Evolutionary conservation across 2,113 vertebrate genomes (phyloP).

Genomic region (Dinomys branickii): DNA sequence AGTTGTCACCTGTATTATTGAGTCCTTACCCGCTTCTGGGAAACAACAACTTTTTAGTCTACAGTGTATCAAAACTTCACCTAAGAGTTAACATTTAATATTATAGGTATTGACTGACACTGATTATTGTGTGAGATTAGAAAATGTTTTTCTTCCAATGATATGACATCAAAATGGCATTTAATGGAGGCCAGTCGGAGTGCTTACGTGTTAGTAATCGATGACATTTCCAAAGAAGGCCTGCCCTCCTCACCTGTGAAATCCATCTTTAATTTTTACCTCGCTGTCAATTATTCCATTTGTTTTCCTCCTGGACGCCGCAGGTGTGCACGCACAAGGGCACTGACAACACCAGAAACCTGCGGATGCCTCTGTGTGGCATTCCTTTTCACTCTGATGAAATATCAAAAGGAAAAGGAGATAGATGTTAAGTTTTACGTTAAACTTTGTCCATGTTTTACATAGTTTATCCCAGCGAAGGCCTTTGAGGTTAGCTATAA

Average conservation of each 20-base stretch:
- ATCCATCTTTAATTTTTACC: background rate
- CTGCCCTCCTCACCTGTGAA: background rate
- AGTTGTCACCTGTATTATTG: background rate
- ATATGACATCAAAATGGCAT: background rate
- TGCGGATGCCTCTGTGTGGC: background rate
- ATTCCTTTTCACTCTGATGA: background rate
- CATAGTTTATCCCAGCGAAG: background rate
- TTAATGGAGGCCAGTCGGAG: background rate
- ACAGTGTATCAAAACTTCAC: background rate
- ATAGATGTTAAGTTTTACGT: background rate
- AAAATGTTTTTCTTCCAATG: background rate
- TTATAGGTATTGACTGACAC: fast-evolving
- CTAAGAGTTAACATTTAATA: background rate
- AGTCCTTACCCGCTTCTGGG: background rate
- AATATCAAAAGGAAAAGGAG: background rate
- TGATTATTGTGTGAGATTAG: background rate
- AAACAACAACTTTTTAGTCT: background rate
- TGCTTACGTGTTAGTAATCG: background rate
- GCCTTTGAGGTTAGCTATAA: background rate
- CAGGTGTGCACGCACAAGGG: background rate
- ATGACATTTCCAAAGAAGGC: background rate
- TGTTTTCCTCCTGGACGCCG: background rate
- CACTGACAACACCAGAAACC: background rate
- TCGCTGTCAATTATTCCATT: background rate
- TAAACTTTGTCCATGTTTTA: background rate